phyloP scores from a whole-genome alignment of 2,888 invertebrate species.

The Onchidella celtica region DNA sequence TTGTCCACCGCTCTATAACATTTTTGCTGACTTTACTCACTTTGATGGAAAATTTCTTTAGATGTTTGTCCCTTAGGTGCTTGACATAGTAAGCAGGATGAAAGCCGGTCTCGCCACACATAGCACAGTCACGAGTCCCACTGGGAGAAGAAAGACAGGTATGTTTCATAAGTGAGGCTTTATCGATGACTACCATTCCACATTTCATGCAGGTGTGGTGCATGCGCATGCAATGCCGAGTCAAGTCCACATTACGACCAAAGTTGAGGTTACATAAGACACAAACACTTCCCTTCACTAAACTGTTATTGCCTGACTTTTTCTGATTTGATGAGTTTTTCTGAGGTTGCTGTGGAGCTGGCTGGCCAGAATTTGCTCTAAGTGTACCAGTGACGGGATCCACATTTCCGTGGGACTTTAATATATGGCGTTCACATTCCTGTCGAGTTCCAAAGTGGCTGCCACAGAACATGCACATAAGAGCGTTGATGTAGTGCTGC shows the following conservation, averaged over 20 bases:
- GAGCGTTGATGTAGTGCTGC: constrained; percentile 81
- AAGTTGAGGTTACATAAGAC: constrained; percentile 73
- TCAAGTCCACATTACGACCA: constrained; percentile 72
- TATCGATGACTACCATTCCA: constrained; percentile 73
- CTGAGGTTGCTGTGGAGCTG: constrained; percentile 29
- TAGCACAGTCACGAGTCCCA: constrained; percentile 62
- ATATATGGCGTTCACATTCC: constrained; percentile 70
- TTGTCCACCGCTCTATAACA: constrained; percentile 38
- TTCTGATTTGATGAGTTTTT: constrained; percentile 35
- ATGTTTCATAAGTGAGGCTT: constrained; percentile 64
- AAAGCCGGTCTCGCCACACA: constrained; percentile 66
- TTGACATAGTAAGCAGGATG: constrained; percentile 64
- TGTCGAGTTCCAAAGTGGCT: constrained; percentile 61
- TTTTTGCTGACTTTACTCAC: constrained; percentile 15
- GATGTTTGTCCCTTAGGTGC: constrained; percentile 63
- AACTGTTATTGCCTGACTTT: constrained; percentile 37
- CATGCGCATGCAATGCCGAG: constrained; percentile 70
- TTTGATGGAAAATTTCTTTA: constrained; percentile 64
- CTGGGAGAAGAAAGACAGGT: constrained; percentile 64
- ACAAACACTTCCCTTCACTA: constrained; percentile 68
- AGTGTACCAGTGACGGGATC: constrained; percentile 59
- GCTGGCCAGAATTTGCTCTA: constrained; percentile 12
- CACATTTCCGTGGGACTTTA: constrained; percentile 67
- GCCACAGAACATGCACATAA: constrained; percentile 73
- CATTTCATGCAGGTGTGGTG: constrained; percentile 74